phyloP scores from a whole-genome alignment of 1,140 invertebrate species.

The Nasonia longicornis region DNA sequence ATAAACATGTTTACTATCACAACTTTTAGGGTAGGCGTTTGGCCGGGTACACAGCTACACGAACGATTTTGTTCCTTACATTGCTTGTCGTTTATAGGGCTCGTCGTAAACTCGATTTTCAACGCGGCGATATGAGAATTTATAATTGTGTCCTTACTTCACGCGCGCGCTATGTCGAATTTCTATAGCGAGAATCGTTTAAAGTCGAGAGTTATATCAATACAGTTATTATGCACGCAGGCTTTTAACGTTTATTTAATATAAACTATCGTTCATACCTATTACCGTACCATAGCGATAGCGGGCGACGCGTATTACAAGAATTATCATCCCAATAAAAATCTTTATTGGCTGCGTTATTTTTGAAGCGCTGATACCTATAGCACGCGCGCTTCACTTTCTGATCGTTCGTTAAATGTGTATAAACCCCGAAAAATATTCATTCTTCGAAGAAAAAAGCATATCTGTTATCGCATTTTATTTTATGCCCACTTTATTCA shows the following conservation, averaged over 20 bases:
- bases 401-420: conserved; percentile 35
- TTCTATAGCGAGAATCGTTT: neutral
- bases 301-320: conserved; percentile 19
- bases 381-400: conserved; percentile 26
- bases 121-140: neutral
- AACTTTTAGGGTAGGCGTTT: neutral
- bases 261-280: conserved; percentile 37
- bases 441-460: conserved; percentile 24
- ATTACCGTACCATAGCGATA: conserved; percentile 12
- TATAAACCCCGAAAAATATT: conserved; percentile 24
- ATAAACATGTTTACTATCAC: neutral
- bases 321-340: conserved; percentile 44
- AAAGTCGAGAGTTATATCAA: neutral
- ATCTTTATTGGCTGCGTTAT: conserved; percentile 28
- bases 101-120: neutral
- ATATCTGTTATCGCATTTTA: conserved; percentile 42
- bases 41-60: neutral
- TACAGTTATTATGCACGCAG: conserved; percentile 8
- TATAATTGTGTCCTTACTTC: neutral
- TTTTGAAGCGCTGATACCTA: conserved; percentile 20
- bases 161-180: too few species aligned
- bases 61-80: neutral
- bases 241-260: conserved; percentile 40
- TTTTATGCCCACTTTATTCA: conserved; percentile 45
- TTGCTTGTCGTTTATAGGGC: neutral